Evolutionary conservation across 2,113 vertebrate species (phyloP), one percentile per base, ranked within the genome.

Genomic region (Himantopus leucocephalus): DNA sequence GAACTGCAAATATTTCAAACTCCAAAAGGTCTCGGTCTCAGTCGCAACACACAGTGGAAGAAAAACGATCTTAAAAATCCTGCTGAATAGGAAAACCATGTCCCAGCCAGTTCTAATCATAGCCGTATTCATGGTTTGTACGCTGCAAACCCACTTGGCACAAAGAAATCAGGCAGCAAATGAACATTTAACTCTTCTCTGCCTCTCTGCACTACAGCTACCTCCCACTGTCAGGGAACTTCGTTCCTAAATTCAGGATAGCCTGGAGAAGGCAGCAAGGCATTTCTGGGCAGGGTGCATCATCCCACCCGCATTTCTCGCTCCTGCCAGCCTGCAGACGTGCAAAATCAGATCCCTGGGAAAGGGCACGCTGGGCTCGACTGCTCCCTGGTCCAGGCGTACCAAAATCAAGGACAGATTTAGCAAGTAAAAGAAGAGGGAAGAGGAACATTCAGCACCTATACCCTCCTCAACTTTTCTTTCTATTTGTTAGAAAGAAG

Each of bases 351-450:
- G 22, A 58, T 8, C 34, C 4, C 4, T 27, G n/a, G 3, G 39
- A 41, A 62, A 22, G 10, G 56, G 22, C 35, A 16, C 2, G 0
- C 18, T 7, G 41, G 27, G 32, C 79, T 70, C 0, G 0, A 23
- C n/a, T 11, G 29, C 59, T 19, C 21, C 53, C 66, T 24, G 10
- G 22, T 67, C 62, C 5, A 0, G 26, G 66, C 8, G 2, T 2
- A 53, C 7, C 32, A 24, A 81, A 45, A 56, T 8, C 63, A 39
- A 72, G 35, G 62, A 19, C 5, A 37, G n/a, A 39, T 18, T 47
- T 3, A 32, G 34, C 4, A 3, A 29, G 35, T 30, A 29, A 48
- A 82, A 56, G 13, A 53, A 21, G 9, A 64, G 27, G 27, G 64
- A 82, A 58, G 21, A 17, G 43, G 43, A 66, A 48, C 39, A 45